These are phyloP conservation scores for Teleogryllus oceanicus DNA, from an alignment of 2,888 invertebrate species.

Conservation along the genomic window DNA sequence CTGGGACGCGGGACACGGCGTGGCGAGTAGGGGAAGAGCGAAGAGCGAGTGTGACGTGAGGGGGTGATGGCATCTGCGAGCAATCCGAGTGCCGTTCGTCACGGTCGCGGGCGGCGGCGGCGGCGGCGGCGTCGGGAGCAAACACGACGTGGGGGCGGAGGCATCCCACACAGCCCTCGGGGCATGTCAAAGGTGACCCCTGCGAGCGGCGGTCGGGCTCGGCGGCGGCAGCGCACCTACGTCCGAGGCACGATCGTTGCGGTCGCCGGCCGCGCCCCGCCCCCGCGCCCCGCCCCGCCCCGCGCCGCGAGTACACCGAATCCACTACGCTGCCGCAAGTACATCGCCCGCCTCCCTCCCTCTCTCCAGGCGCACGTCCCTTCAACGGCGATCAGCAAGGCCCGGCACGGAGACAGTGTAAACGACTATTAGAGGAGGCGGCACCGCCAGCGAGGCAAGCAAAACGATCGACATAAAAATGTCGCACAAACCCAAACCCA, in stretches of 20 bases:
- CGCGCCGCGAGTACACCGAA: too few species aligned
- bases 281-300: not conserved
- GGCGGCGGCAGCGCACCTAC: not conserved
- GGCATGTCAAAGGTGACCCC: slow-evolving; percentile 9
- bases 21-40: not conserved
- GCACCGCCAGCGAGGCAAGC: too few species aligned
- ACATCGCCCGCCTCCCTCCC: too few species aligned
- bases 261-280: not conserved
- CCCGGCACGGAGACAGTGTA: too few species aligned
- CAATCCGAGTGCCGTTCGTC: not conserved
- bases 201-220: not conserved
- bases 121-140: not conserved
- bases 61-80: not conserved
- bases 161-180: not conserved
- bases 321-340: too few species aligned
- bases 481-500: too few species aligned
- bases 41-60: not conserved
- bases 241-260: slow-evolving; percentile 10
- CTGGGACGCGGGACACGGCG: not conserved
- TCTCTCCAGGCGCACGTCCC: too few species aligned
- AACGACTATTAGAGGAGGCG: too few species aligned
- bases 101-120: not conserved
- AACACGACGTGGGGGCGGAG: not conserved
- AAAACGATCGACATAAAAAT: too few species aligned
- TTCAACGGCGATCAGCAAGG: too few species aligned